Evolutionary conservation across 2,888 invertebrate genomes (phyloP).

Genomic region (Tenthredo notha): DNA sequence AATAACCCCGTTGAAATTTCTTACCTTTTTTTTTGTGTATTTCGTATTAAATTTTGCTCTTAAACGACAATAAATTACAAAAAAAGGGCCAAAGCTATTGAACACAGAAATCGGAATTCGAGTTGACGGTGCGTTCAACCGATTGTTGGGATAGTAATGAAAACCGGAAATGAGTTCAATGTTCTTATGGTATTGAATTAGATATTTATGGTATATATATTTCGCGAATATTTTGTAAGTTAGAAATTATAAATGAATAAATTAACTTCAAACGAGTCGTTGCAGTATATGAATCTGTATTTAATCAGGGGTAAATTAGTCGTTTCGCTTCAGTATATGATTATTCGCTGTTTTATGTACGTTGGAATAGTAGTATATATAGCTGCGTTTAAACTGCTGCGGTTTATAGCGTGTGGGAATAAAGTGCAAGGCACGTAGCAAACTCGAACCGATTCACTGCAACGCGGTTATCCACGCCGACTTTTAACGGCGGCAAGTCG

Average conservation of each 20-base stretch:
- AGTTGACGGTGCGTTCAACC: background rate
- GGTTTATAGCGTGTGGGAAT: conserved; percentile 2
- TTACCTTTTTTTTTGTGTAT: no score
- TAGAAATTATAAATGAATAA: background rate
- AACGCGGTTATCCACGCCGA: conserved; percentile 2
- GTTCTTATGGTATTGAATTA: background rate
- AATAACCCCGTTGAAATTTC: background rate
- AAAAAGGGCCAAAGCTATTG: no score
- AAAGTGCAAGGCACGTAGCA: conserved; percentile 4
- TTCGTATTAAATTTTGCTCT: no score
- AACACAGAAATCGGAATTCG: background rate
- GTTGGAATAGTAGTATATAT: background rate
- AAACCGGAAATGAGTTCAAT: conserved; percentile 5
- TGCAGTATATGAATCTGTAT: background rate
- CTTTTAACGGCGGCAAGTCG: background rate
- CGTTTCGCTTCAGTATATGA: background rate
- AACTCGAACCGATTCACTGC: background rate
- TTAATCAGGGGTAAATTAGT: background rate
- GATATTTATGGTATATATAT: background rate
- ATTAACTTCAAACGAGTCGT: background rate
- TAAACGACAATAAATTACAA: no score
- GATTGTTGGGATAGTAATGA: background rate
- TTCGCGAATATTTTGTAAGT: background rate
- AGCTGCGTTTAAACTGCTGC: background rate
- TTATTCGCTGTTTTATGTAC: background rate